phyloP scores from a whole-genome alignment of 2,797 vertebrate genomes.

The Corythornis leucogaster region DNA sequence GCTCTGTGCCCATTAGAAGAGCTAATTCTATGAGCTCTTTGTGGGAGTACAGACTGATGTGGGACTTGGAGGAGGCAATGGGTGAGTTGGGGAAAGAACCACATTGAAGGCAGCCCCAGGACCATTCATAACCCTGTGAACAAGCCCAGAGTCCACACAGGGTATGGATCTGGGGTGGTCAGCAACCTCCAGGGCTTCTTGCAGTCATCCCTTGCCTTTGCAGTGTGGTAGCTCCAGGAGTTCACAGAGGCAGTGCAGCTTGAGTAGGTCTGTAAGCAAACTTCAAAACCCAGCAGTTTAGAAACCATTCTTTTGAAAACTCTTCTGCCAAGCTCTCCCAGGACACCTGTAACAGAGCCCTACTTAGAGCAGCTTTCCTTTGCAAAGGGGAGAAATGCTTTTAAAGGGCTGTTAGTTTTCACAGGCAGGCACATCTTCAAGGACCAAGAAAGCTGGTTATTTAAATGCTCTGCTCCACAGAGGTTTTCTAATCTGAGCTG shows the following conservation, averaged over 20 bases:
- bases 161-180: too few species aligned
- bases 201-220: not conserved
- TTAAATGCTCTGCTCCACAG: not conserved
- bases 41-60: not conserved
- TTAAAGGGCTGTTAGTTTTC: not conserved
- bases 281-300: not conserved
- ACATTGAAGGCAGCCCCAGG: not conserved
- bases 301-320: not conserved
- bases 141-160: not conserved
- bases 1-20: not conserved
- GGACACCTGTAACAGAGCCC: not conserved
- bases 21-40: not conserved
- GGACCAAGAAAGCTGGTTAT: not conserved
- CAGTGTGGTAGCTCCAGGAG: not conserved
- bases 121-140: rapidly evolving
- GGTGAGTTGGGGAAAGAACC: not conserved
- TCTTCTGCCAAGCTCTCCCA: not conserved
- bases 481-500: not conserved
- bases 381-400: not conserved
- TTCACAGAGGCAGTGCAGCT: rapidly evolving
- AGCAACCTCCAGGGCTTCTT: not conserved
- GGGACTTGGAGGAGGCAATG: not conserved
- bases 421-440: not conserved
- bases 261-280: not conserved
- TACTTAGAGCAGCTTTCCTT: not conserved